These are phyloP conservation scores for Caenorhabditis drosophilae DNA, from an alignment of 2,888 invertebrate genomes.

Conservation along the genomic window DNA sequence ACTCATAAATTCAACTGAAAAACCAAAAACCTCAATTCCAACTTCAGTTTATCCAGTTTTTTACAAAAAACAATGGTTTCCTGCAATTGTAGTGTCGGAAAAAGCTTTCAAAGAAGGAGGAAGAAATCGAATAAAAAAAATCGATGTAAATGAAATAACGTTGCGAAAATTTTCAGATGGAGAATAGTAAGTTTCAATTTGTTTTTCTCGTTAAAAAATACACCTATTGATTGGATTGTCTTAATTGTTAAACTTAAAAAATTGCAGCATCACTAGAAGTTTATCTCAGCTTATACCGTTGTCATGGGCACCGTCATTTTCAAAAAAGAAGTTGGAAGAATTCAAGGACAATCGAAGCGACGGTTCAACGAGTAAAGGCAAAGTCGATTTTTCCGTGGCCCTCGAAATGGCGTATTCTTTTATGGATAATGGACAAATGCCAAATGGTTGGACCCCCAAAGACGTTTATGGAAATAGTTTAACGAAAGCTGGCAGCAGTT, in stretches of 20 bases:
- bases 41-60: background rate
- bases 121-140: conserved; percentile 1
- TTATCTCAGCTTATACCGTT: background rate
- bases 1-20: background rate
- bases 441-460: conserved; percentile 6
- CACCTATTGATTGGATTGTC: background rate
- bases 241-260: too few species aligned
- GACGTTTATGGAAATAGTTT: background rate
- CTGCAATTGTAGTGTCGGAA: conserved; percentile 16
- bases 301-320: conserved; percentile 1
- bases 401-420: background rate
- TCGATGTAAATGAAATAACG: conserved; percentile 18
- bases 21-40: background rate
- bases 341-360: background rate
- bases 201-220: background rate
- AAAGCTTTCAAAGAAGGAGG: conserved; percentile 8
- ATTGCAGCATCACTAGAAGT: background rate
- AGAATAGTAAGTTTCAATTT: conserved; percentile 32
- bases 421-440: conserved; percentile 5
- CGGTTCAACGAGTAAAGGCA: background rate
- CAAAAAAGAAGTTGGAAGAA: conserved; percentile 7
- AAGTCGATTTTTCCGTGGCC: background rate
- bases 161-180: conserved; percentile 41
- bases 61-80: conserved; percentile 16
- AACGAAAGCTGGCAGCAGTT: background rate